Base-by-base conservation (phyloP, 1,140 invertebrate species). In the Drosophila baimaii region DNA sequence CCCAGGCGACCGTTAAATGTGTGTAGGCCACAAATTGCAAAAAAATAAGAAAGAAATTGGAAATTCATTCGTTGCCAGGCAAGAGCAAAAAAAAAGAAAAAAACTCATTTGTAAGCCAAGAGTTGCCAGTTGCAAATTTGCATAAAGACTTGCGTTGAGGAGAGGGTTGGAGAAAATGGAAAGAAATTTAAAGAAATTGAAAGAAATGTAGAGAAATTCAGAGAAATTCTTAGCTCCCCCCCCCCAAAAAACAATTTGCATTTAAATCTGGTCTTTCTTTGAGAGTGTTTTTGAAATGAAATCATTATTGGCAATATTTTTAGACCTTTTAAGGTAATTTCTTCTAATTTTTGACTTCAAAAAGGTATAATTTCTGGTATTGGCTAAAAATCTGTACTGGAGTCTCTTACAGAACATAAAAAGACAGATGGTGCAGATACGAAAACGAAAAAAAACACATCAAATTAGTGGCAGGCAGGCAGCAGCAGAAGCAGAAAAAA, bases 391-490 rank as follows among this genome's bases (percentile, higher is more conserved):
- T 31, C 21, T 10, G 7, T 15, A 17, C 46, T 69, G 35, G 46
- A 43, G 33, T n/a, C 31, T 44, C 29, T 2, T 21, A 35, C 2
- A 43, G n/a, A 57, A 27, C 10, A 1, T 4, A 31, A 55, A 66
- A 66, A 44, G 29, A 47, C 29, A 55, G 46, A 43, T 73, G 56
- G 33, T 37, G 56, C n/a, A 65, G 65, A 56, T 70, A 55, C 33
- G 31, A 55, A 52, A 37, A n/a, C 33, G 15, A 51, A 44, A 54
- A 49, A 52, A 74, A 75, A 56, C 43, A 49, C 71, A 75, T 75
- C 51, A 64, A 74, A 65, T 64, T 64, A 75, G 58, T 63, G 59
- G 33, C 27, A 51, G 17, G 49, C 49, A 54, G 23, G 35, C 19
- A 46, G 27, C 10, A 29, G 37, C 15, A 56, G 12, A 21, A 54